Base-by-base conservation (phyloP, 2,113 vertebrate species). In the Silurus asotus region DNA sequence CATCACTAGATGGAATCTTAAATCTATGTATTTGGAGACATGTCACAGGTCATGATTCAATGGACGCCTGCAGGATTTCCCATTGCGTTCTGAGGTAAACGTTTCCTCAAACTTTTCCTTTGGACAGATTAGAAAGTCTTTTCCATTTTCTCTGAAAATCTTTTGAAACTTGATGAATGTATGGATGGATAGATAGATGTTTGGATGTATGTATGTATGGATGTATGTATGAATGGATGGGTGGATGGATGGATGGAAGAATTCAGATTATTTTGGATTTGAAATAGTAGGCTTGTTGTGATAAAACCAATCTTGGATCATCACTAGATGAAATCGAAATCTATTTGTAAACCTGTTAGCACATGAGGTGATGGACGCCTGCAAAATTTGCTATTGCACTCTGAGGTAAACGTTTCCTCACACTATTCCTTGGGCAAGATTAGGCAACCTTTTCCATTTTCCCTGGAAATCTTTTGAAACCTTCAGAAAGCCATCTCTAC, bases 361-460 rank as follows among this genome's bases (percentile, higher is more conserved):
- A 10, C 48, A 55, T n/a, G 23, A 48, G 48, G 5, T 9, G 20
- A 48, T 8, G 8, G 8, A 20, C n/a, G 62, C 4, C 65, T 37
- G 11, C 2, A 37, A 13, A 45, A 45, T 37, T 45, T 45, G 9
- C 13, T 70, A 51, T 23, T 51, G 48, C 7, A 7, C n/a, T 48
- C 58, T 19, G 56, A 6, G 58, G 2, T 23, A 10, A 20, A 61
- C 11, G 14, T 58, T 56, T 62, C 45, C 62, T 51, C 48, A 56
- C 19, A 23, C 77, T 69, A 37, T 82, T 65, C 62, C 65, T 56
- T 65, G 62, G 58, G n/a, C 48, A 20, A 75, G 69, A 86, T 88
- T 79, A 56, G 58, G 45, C 64, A 87, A 89, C 84, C 77, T 76
- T 86, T 86, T 64, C 25, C 72, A 82, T 28, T 78, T 84, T 61